A percentile compares a stretch with the other conserved stretches of the same genome.
Conservation (phyloP, 2,797 vertebrate genomes). For the Tauraco hartlaubi region DNA sequence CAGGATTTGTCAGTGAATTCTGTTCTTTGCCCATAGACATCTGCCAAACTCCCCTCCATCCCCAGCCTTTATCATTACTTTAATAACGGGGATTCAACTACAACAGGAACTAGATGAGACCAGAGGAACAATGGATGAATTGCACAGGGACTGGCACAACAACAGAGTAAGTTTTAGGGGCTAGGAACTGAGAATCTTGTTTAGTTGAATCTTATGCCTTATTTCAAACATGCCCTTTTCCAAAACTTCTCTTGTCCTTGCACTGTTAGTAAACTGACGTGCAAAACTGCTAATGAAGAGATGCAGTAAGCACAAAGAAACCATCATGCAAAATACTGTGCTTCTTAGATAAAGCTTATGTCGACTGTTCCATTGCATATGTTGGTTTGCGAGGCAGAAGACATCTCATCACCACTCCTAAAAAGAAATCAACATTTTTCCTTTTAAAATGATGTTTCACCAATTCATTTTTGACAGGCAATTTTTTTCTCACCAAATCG, state of each 20-base stretch:
- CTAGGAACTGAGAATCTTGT: background rate
- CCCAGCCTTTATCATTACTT: background rate
- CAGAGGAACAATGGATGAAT: rapidly evolving
- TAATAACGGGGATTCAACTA: background rate
- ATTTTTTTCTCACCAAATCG: background rate
- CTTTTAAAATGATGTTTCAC: background rate
- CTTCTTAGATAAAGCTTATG: background rate
- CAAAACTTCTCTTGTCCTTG: background rate
- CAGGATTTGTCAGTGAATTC: background rate
- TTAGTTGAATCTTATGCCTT: background rate
- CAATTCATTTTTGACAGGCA: background rate
- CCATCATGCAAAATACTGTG: background rate
- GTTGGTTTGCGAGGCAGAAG: background rate
- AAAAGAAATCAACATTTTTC: background rate
- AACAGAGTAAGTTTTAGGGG: background rate
- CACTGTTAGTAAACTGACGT: background rate
- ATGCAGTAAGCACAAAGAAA: background rate
- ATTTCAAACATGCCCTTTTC: background rate
- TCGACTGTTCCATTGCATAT: background rate
- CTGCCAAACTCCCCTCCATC: rapidly evolving
- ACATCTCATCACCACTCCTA: background rate
- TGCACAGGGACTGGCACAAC: background rate
- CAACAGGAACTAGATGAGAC: background rate
- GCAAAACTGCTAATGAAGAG: background rate
- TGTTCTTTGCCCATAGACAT: background rate